Evolutionary conservation across 2,113 vertebrate species (phyloP).

Genomic region (Choloepus hoffmanni): DNA sequence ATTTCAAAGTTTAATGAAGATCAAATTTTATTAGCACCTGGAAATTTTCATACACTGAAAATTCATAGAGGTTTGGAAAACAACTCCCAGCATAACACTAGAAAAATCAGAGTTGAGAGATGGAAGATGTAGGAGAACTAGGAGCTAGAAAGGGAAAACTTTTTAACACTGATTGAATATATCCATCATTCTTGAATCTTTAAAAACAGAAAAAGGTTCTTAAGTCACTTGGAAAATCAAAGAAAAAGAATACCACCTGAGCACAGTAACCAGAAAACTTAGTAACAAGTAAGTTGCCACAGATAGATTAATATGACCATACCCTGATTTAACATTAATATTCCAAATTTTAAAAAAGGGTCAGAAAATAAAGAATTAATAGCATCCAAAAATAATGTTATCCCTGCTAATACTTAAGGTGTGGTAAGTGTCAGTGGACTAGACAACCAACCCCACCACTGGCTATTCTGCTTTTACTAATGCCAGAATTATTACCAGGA

Average conservation of each 20-base stretch:
- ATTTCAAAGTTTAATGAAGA: slow-evolving; percentile 43
- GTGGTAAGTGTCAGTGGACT: background rate
- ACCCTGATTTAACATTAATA: slow-evolving; percentile 37
- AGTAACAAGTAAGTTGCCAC: slow-evolving; percentile 32
- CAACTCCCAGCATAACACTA: background rate
- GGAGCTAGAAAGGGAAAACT: background rate
- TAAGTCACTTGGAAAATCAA: slow-evolving; percentile 28
- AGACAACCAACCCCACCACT: background rate
- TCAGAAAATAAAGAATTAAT: slow-evolving; percentile 20
- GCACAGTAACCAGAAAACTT: slow-evolving; percentile 24
- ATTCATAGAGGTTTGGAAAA: background rate
- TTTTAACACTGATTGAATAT: background rate
- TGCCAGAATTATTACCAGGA: background rate
- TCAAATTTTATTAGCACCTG: background rate
- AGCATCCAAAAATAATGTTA: slow-evolving; percentile 44
- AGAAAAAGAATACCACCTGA: background rate
- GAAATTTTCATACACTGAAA: slow-evolving; percentile 21
- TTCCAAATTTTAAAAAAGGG: slow-evolving; percentile 33
- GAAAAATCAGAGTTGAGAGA: slow-evolving; percentile 34
- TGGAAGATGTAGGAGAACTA: background rate
- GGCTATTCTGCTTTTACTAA: background rate
- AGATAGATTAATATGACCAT: slow-evolving; percentile 19
- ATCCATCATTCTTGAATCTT: slow-evolving; percentile 19
- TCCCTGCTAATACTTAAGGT: background rate
- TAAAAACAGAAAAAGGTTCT: background rate